Percentiles rank a stretch among this genome's conserved stretches.
Evolutionary conservation across 2,113 vertebrate genomes (phyloP).

Genomic region (Andinoacara biseriatus): DNA sequence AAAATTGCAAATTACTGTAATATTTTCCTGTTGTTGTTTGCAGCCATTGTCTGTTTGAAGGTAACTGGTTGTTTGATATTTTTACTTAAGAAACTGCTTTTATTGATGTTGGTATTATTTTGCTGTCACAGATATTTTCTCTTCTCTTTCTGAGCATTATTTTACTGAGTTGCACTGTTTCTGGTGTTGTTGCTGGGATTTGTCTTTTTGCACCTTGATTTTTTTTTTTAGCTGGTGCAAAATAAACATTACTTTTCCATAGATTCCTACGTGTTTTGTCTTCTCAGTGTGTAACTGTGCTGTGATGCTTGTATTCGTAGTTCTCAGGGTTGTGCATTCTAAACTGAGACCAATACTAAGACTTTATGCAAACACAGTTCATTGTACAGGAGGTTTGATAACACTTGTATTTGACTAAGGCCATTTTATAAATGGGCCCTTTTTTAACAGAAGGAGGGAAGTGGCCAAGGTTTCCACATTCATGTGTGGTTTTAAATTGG

Average conservation of each 20-base stretch:
- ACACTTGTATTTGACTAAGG: background rate
- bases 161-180: constrained; percentile 72
- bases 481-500: background rate
- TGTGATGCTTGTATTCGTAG: background rate
- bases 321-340: background rate
- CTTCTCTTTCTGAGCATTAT: constrained; percentile 54
- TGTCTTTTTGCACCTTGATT: constrained; percentile 62
- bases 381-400: background rate
- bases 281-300: background rate
- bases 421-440: background rate
- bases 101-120: constrained; percentile 61
- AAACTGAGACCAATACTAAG: background rate
- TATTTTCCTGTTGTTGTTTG: constrained; percentile 36
- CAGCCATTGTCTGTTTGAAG: constrained; percentile 45
- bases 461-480: background rate
- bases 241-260: constrained; percentile 74
- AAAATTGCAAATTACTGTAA: constrained; percentile 66
- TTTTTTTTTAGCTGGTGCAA: constrained; percentile 66
- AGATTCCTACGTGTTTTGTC: background rate
- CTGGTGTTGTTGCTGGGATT: constrained; percentile 69
- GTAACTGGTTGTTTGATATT: constrained; percentile 52
- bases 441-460: background rate
- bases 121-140: constrained; percentile 54
- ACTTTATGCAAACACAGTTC: background rate
- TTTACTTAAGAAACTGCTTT: constrained; percentile 55